Base-by-base conservation (phyloP, 2,797 vertebrate species). In the Podarcis lilfordi region DNA sequence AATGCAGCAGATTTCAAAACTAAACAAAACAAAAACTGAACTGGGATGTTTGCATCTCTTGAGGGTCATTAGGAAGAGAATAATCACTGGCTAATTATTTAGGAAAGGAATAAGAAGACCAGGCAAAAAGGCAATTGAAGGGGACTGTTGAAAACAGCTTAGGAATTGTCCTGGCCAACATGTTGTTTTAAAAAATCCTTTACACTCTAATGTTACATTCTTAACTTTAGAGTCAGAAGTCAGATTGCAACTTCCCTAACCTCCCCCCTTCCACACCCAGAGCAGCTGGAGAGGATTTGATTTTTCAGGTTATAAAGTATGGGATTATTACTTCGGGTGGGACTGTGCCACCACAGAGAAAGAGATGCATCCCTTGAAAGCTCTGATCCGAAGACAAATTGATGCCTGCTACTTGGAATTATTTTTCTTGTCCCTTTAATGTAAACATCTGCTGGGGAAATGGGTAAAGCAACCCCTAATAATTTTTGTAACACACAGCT, bases 241-340 rank as follows among this genome's bases (percentile, higher is more conserved):
- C 8, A 91, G 35, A 74, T 83, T 82, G 8, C 68, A 88, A 80
- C 55, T 91, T 80, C 87, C 88, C 61, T n/a, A 84, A 50, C 50
- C 11, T 8, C 5, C 8, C 8, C 21, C 15, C 66, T 27, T 19
- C 13, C 17, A 69, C 59, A 80, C 8, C 74, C 64, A 80, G 64
- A 81, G 66, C n/a, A 78, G 37, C 66, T 84, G 59, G 50, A 75
- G 3, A 35, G 75, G 72, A 88, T 91, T 92, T 90, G 66, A 68
- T 93, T 84, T 40, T 29, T 91, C 87, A 66, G 90, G 80, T 85
- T 88, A 68, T 50, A 91, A 92, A 82, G 78, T 81, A 86, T 68
- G 29, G 13, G 29, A 89, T 90, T 92, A 86, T 29, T 86, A 50
- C 17, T 35, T 87, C 17, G 35, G 17, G 6, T 92, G 68, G 76